phyloP scores from a whole-genome alignment of 2,888 invertebrate species.

The Heliconius ismenius region DNA sequence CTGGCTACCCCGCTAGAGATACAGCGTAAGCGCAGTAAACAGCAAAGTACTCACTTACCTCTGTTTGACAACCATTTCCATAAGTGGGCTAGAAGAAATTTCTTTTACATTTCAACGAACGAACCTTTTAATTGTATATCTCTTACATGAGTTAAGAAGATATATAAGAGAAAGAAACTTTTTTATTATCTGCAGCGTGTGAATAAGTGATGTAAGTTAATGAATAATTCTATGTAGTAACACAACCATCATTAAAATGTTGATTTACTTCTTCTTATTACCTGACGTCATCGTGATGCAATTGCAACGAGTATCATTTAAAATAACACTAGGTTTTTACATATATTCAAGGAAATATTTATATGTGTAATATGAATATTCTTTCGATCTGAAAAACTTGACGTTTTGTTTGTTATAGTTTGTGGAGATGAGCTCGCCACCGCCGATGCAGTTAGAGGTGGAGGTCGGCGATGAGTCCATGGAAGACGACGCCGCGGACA shows the following conservation, averaged over 20 bases:
- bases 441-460: constrained; percentile 72
- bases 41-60: too few species aligned
- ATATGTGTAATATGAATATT: neutral
- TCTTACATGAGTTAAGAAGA: too few species aligned
- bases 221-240: neutral
- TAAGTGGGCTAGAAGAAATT: too few species aligned
- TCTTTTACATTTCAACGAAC: too few species aligned
- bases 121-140: too few species aligned
- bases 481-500: constrained; percentile 71
- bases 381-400: neutral
- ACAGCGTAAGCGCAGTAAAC: too few species aligned
- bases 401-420: neutral
- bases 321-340: neutral
- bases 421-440: constrained; percentile 71
- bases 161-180: neutral
- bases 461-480: constrained; percentile 74
- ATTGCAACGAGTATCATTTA: neutral
- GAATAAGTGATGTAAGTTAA: neutral
- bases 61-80: too few species aligned
- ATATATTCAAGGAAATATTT: neutral
- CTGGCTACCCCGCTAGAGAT: too few species aligned
- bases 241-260: neutral
- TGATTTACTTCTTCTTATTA: neutral
- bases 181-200: neutral
- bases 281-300: neutral